A percentile compares a stretch with the other conserved stretches of the same genome.
Evolutionary conservation across 2,113 vertebrate species (phyloP).

Genomic region (Protobothrops mucrosquamatus): DNA sequence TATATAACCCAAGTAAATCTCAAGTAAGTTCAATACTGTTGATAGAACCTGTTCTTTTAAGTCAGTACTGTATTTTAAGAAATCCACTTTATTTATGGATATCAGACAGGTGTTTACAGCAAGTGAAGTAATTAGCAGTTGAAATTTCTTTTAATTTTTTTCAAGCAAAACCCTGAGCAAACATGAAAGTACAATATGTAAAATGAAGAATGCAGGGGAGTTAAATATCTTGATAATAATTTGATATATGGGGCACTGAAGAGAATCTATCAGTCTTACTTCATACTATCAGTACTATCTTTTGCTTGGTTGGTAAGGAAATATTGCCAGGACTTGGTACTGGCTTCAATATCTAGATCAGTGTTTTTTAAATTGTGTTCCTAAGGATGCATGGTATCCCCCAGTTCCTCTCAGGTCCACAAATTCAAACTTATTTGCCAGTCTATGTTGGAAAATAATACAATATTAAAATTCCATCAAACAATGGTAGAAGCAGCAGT

Average conservation of each 20-base stretch:
- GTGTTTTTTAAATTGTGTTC: not conserved
- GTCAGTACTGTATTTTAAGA: not conserved
- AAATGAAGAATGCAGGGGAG: not conserved
- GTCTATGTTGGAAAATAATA: not conserved
- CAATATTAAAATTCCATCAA: not conserved
- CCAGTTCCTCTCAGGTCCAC: not conserved
- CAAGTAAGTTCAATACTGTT: not conserved
- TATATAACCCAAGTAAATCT: not conserved
- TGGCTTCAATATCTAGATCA: not conserved
- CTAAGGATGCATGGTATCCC: not conserved
- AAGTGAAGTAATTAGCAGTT: not conserved
- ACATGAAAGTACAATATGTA: not conserved
- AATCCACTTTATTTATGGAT: not conserved
- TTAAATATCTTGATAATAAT: not conserved
- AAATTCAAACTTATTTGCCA: not conserved
- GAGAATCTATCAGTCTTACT: not conserved
- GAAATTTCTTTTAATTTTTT: no score
- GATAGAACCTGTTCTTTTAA: not conserved
- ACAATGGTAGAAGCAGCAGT: not conserved
- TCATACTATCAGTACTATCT: not conserved
- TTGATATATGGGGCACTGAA: not conserved
- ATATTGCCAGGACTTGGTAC: not conserved
- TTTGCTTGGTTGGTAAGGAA: not conserved
- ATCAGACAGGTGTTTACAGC: not conserved
- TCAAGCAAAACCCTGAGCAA: not conserved